These are phyloP conservation scores for Margaritifera margaritifera DNA, from an alignment of 2,888 invertebrate genomes.

Conservation along the genomic window DNA sequence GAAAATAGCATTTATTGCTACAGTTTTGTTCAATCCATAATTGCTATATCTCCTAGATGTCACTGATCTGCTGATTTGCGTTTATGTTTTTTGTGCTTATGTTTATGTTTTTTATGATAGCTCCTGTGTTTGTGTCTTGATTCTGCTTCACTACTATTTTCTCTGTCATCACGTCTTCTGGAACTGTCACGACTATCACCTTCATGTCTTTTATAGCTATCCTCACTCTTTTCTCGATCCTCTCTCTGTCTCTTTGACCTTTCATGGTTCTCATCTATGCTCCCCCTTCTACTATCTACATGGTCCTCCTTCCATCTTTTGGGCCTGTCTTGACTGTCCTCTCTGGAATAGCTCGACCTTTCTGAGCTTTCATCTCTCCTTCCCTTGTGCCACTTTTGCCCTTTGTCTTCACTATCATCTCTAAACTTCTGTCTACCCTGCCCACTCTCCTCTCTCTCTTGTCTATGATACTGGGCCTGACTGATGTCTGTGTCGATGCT, in stretches of 20 bases:
- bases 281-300: not conserved
- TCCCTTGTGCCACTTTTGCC: not conserved
- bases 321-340: too few relatives aligned
- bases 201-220: not conserved
- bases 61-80: slow-evolving; percentile 23
- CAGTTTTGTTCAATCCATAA: too few relatives aligned
- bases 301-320: too few relatives aligned
- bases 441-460: slow-evolving; percentile 2
- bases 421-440: slow-evolving; percentile 3
- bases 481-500: too few relatives aligned
- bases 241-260: slow-evolving; percentile 3
- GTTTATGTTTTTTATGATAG: slow-evolving; percentile 4
- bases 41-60: slow-evolving; percentile 9
- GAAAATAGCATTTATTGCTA: too few relatives aligned
- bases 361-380: too few relatives aligned
- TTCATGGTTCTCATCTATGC: not conserved
- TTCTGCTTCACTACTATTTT: slow-evolving; percentile 6
- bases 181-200: slow-evolving; percentile 11
- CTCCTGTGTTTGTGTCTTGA: not conserved
- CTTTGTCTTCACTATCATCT: not conserved
- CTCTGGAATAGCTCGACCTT: too few relatives aligned
- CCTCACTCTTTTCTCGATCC: slow-evolving; percentile 9
- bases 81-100: slow-evolving; percentile 17
- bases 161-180: slow-evolving; percentile 8
- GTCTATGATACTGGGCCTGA: not conserved